Conservation (phyloP, 64 coral and sea anemone species). For the Orbicella faveolata region DNA sequence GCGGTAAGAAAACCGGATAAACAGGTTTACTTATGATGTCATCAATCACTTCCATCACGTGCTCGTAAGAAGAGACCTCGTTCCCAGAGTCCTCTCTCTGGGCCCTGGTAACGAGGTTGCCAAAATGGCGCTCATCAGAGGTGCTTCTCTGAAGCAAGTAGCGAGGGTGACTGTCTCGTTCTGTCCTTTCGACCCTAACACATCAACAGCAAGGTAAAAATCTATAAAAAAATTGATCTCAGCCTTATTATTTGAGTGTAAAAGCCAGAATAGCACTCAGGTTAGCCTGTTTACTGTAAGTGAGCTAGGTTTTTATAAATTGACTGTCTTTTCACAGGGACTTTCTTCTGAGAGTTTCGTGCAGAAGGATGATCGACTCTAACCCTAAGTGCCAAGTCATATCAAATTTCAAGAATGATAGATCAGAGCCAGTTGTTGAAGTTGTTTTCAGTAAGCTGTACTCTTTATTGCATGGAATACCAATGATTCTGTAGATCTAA, state of each 20-base stretch:
- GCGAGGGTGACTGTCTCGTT: slow-evolving; percentile 76
- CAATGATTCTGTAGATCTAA: no score
- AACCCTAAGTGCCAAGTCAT: slow-evolving; percentile 88
- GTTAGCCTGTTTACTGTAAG: no score
- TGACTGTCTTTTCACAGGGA: slow-evolving; percentile 24
- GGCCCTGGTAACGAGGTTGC: slow-evolving; percentile 2
- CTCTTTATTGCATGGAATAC: background rate
- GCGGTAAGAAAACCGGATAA: slow-evolving; percentile 17
- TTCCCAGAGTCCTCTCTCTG: background rate
- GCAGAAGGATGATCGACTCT: slow-evolving; percentile 72
- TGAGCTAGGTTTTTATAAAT: no score
- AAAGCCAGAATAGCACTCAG: background rate
- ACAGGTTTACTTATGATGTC: slow-evolving; percentile 41
- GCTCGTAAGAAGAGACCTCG: background rate
- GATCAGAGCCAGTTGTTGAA: slow-evolving; percentile 70
- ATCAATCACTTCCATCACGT: background rate
- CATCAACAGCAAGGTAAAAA: slow-evolving; percentile 76
- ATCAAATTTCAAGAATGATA: slow-evolving; percentile 68
- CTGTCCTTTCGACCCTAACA: slow-evolving; percentile 83
- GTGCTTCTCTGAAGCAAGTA: slow-evolving; percentile 81
- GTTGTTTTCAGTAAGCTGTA: slow-evolving; percentile 77
- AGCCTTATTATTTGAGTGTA: background rate
- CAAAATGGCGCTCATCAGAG: slow-evolving; percentile 93
- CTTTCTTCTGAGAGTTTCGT: slow-evolving; percentile 65
- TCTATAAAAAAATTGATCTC: background rate